A percentile compares a stretch with the other conserved stretches of the same genome.
phyloP scores from a whole-genome alignment of 2,888 invertebrate species.

The Tipula lateralis region DNA sequence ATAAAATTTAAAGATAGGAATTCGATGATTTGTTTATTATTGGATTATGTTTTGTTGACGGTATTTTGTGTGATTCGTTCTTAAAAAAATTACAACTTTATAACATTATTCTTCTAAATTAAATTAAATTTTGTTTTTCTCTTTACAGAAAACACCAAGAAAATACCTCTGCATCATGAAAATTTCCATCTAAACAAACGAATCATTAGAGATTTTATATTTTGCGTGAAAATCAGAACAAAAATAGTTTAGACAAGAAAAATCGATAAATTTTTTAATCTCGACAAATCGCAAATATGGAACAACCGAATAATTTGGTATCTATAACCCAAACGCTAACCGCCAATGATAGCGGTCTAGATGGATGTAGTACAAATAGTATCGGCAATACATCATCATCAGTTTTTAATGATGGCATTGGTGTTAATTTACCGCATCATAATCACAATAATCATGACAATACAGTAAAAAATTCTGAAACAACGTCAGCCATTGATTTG shows the following conservation, averaged over 20 bases:
- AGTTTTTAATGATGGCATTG: background rate
- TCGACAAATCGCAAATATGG: background rate
- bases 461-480: conserved; percentile 8
- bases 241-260: background rate
- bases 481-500: conserved; percentile 28
- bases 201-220: background rate
- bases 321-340: background rate
- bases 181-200: background rate
- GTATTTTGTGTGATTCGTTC: background rate
- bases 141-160: background rate
- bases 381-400: background rate
- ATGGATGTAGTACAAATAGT: conserved; percentile 28
- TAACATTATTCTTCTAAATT: background rate
- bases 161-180: background rate
- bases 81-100: background rate
- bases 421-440: background rate
- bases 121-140: background rate
- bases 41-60: background rate
- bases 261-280: background rate
- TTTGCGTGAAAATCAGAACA: background rate
- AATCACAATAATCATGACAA: background rate
- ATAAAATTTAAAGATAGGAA: background rate
- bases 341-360: conserved; percentile 13
- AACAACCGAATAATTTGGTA: background rate
- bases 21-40: background rate